Evolutionary conservation across 2,113 vertebrate genomes (phyloP), one percentile per base, ranked within the genome.

Genomic region (Toxostoma redivivum): DNA sequence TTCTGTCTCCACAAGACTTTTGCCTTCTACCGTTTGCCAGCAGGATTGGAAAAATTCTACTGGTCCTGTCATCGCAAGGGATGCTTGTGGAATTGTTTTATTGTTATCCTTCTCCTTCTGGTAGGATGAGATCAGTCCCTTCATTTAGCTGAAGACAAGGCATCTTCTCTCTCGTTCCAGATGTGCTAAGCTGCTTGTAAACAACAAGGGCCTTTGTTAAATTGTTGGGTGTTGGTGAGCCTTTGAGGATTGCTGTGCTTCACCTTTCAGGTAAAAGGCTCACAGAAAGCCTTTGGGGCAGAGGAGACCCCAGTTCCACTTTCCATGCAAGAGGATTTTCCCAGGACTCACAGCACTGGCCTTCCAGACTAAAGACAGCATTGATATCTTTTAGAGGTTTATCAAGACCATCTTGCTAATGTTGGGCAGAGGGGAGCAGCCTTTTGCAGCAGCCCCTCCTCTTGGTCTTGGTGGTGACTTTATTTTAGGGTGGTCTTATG

Each of bases 1-100:
- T 95, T 92, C 93, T 85, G 78, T 87, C 81, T 95, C 91, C 45
- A 1, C 66, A 65, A 81, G 84, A 62, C 66, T 87, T 95, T 76
- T 90, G 78, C 87, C 79, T 95, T 95, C 95, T 93, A 95, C 94
- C 0, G 3, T 91, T 94, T 95, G 87, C 90, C 94, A 95, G 87
- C 58, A 71, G 71, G 74, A 73, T 4, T 58, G 85, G 90, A 83
- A 96, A 91, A 88, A 92, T 82, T 90, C 78, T 90, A 47, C 85
- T 86, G 51, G 66, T 77, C 62, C 58, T 89, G 64, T 91, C 81
- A 93, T 88, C 22, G 0, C 85, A 88, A 90, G 62, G 73, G 86
- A 92, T 31, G 65, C 62, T 70, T 70, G 84, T 70, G 56, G 79
- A 71, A 77, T 62, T 51, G 24, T 90, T 91, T 95, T 73, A 88